Evolutionary conservation across 2,797 vertebrate genomes (phyloP), one percentile per base, ranked within the genome.

Genomic region (Sylvilagus floridanus): DNA sequence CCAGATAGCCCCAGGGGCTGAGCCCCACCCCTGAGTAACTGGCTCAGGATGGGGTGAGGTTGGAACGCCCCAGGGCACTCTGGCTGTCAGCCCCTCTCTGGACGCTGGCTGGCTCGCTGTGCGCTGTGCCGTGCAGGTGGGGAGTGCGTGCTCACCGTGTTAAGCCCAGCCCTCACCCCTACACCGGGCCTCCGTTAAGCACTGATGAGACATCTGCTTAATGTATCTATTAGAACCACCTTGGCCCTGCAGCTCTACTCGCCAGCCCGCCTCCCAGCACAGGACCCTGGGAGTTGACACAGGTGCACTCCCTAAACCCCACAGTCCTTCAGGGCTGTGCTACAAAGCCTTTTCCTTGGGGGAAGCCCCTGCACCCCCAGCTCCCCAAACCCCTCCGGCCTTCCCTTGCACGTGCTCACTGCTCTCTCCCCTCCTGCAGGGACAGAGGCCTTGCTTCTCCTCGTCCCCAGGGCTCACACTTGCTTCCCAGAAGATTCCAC

Each of bases 151-250:
- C 62, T 88, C 62, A 12, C 1, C 1, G 2, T 26, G 4, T 5
- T 17, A 50, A 57, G 66, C 37, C 32, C 63, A n/a, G 35, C 37
- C 7, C 47, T 26, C 17, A 30, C 7, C 60, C 14, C 24, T 37
- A 22, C 24, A 7, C 17, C 0, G 0, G 14, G 52, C 6, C 2
- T 26, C 32, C 37, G 4, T 28, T 8, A 52, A 66, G n/a, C 7
- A 17, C 19, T 42, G 35, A 32, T 85, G 47, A 57, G 50, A 42
- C 28, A 7, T 75, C 24, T 62, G 83, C 73, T 88, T 60, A 19
- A 16, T 21, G 50, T 28, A 5, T 50, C 47, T 28, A 28, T 73
- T 4, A 62, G 63, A 65, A 0, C 63, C 50, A 28, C 84, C 21
- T 50, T 21, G 5, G 37, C 24, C 17, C 66, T 3, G 28, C 66